phyloP scores from a whole-genome alignment of 2,888 invertebrate species.

The Andrena dorsata region DNA sequence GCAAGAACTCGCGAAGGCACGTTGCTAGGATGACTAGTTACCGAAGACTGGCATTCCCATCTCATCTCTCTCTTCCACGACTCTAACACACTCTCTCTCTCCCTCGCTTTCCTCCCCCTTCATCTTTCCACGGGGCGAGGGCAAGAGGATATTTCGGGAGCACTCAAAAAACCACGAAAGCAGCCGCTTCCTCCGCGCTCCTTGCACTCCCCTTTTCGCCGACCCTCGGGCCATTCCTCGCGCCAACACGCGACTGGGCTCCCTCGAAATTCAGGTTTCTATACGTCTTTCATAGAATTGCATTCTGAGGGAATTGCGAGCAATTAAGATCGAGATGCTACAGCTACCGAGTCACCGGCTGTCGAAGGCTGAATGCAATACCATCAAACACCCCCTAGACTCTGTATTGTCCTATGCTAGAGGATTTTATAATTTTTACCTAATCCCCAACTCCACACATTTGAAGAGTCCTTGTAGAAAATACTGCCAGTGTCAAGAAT shows the following conservation, averaged over 20 bases:
- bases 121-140: constrained; percentile 67
- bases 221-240: constrained; percentile 22
- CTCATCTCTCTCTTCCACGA: constrained; percentile 70
- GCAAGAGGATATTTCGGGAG: constrained; percentile 76
- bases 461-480: too few relatives aligned
- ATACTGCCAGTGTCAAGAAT: too few relatives aligned
- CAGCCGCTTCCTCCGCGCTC: constrained; percentile 58
- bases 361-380: not conserved
- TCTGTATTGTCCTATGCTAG: too few relatives aligned
- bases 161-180: constrained; percentile 77
- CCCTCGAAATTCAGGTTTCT: not conserved
- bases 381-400: too few relatives aligned
- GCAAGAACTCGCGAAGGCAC: constrained; percentile 64
- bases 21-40: constrained; percentile 77
- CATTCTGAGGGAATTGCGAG: not conserved
- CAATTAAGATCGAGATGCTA: not conserved
- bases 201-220: constrained; percentile 21
- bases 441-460: too few relatives aligned
- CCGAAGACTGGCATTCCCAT: constrained; percentile 78
- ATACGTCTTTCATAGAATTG: not conserved
- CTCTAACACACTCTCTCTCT: constrained; percentile 55
- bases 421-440: too few relatives aligned
- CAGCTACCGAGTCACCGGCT: too few relatives aligned
- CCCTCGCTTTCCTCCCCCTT: constrained; percentile 65
- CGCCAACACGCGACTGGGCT: not conserved